phyloP scores from a whole-genome alignment of 2,888 invertebrate genomes.

The Euplagia quadripunctaria region DNA sequence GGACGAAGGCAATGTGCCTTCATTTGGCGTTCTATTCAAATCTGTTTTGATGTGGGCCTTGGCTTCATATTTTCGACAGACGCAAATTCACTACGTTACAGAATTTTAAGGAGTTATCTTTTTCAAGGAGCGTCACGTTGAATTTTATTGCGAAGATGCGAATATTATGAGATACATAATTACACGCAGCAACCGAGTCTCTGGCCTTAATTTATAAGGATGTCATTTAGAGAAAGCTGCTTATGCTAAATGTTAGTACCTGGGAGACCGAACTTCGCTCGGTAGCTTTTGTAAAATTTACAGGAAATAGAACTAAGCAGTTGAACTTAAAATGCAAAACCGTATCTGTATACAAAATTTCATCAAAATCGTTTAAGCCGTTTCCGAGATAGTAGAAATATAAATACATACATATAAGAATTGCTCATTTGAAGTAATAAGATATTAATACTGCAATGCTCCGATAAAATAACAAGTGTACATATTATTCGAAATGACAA shows the following conservation, averaged over 20 bases:
- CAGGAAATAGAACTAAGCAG: no score
- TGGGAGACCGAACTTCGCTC: no score
- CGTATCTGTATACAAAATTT: no score
- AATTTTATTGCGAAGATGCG: constrained; percentile 21
- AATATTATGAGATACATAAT: constrained; percentile 21
- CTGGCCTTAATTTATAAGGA: constrained; percentile 9
- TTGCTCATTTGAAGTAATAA: no score
- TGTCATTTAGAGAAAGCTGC: constrained; percentile 1
- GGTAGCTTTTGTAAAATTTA: no score
- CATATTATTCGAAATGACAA: not conserved
- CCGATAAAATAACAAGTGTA: not conserved
- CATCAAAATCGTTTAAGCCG: no score
- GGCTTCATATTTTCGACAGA: constrained; percentile 63
- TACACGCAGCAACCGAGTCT: constrained; percentile 11
- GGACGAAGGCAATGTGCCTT: constrained; percentile 66
- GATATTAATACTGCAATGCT: not conserved
- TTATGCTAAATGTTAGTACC: not conserved
- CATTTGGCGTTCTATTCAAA: constrained; percentile 75
- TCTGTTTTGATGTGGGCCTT: constrained; percentile 69
- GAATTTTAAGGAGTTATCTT: constrained; percentile 44
- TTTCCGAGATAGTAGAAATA: no score
- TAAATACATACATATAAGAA: no score
- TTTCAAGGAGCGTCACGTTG: constrained; percentile 28
- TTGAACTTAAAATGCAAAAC: no score
- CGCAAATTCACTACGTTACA: constrained; percentile 52